Percentiles rank a stretch among this genome's conserved stretches.
phyloP scores from a whole-genome alignment of 2,797 vertebrate species.

The Garrulus glandarius region DNA sequence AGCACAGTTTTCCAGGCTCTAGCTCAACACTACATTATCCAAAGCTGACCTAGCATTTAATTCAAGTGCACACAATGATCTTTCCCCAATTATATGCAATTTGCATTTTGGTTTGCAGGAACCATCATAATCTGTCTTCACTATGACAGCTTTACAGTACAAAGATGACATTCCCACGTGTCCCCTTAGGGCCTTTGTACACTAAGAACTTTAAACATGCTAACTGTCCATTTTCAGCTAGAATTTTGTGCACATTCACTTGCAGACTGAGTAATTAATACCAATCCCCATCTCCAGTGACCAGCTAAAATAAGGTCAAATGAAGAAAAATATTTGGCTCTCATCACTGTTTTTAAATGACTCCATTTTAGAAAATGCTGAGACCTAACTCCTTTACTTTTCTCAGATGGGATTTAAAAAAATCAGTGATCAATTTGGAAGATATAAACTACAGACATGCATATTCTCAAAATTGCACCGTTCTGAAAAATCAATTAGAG shows the following conservation, averaged over 20 bases:
- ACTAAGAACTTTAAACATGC: constrained; percentile 9
- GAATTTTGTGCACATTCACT: constrained; percentile 6
- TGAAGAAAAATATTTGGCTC: background rate
- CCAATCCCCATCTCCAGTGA: background rate
- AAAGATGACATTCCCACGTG: background rate
- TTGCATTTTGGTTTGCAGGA: constrained; percentile 2
- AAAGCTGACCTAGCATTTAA: background rate
- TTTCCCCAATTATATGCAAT: background rate
- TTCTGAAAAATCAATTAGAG: background rate
- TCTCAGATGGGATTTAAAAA: background rate
- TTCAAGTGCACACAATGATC: background rate
- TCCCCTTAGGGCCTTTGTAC: background rate
- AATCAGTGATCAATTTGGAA: background rate
- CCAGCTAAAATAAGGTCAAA: background rate
- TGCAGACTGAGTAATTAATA: background rate
- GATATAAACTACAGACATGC: background rate
- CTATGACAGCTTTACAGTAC: background rate
- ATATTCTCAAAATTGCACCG: background rate
- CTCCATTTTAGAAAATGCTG: background rate
- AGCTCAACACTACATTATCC: background rate
- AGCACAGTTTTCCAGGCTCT: background rate
- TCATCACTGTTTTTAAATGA: background rate
- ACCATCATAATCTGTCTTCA: background rate
- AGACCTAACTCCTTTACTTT: background rate
- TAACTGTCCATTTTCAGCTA: background rate